A percentile compares a stretch with the other conserved stretches of the same genome.
phyloP scores from a whole-genome alignment of 2,797 vertebrate genomes.

The Gymnothorax javanicus region DNA sequence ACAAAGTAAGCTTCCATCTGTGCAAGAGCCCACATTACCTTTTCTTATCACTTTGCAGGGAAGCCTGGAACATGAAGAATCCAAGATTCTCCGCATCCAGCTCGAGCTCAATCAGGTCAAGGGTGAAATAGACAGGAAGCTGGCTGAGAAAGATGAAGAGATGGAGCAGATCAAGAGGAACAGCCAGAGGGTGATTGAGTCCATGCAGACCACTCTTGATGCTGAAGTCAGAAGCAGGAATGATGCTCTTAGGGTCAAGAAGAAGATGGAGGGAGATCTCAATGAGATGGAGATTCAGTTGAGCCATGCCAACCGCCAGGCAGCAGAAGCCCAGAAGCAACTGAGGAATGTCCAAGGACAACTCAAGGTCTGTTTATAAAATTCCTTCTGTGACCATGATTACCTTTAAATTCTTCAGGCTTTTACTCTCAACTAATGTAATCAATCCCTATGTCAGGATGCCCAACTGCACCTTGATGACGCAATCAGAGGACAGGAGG shows the following conservation, averaged over 20 bases:
- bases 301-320: slow-evolving; percentile 79
- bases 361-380: slow-evolving; percentile 73
- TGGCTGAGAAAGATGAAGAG: slow-evolving; percentile 76
- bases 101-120: slow-evolving; percentile 75
- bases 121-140: slow-evolving; percentile 69
- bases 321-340: slow-evolving; percentile 81
- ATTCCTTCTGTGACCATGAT: neutral
- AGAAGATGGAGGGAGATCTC: slow-evolving; percentile 83
- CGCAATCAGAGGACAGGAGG: slow-evolving; percentile 78
- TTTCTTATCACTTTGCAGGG: slow-evolving; percentile 53
- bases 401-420: neutral
- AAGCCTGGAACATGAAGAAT: slow-evolving; percentile 73
- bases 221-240: slow-evolving; percentile 82
- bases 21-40: too few species aligned
- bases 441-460: slow-evolving; percentile 67
- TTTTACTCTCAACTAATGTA: neutral
- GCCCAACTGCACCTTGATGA: slow-evolving; percentile 86
- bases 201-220: slow-evolving; percentile 69
- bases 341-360: slow-evolving; percentile 78
- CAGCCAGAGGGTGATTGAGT: slow-evolving; percentile 64
- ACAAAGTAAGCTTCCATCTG: too few species aligned
- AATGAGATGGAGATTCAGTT: slow-evolving; percentile 85
- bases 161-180: slow-evolving; percentile 74
- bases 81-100: slow-evolving; percentile 71
- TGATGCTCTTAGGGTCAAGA: slow-evolving; percentile 81